phyloP scores from a whole-genome alignment of 2,888 invertebrate genomes.

The Ophioninae sp. region DNA sequence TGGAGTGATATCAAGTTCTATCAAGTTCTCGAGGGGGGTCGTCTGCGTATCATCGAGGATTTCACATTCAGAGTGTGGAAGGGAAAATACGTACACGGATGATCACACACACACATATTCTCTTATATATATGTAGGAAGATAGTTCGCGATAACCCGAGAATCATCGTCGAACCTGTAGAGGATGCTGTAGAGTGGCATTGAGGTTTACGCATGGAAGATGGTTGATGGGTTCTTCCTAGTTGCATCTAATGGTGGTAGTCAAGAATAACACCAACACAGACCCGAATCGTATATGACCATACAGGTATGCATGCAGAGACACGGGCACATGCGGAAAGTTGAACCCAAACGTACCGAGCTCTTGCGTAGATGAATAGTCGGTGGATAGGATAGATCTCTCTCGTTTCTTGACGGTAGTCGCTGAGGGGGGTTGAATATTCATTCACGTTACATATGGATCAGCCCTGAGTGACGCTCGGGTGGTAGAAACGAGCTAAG shows the following conservation, averaged over 20 bases:
- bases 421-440: slow-evolving; percentile 78
- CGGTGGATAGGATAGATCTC: slow-evolving; percentile 46
- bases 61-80: slow-evolving; percentile 60
- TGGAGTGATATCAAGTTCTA: slow-evolving; percentile 74
- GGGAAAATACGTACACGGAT: slow-evolving; percentile 10
- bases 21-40: slow-evolving; percentile 71
- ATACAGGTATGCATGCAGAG: neutral
- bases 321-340: slow-evolving; percentile 19
- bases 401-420: slow-evolving; percentile 64
- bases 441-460: slow-evolving; percentile 81
- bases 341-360: slow-evolving; percentile 1
- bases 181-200: slow-evolving; percentile 34
- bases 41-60: slow-evolving; percentile 55
- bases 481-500: slow-evolving; percentile 62
- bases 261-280: slow-evolving; percentile 16
- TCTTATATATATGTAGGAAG: slow-evolving; percentile 30
- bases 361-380: slow-evolving; percentile 39
- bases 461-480: slow-evolving; percentile 73
- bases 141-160: slow-evolving; percentile 39
- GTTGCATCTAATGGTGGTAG: slow-evolving; percentile 30
- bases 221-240: slow-evolving; percentile 49
- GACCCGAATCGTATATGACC: neutral
- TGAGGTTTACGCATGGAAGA: slow-evolving; percentile 51
- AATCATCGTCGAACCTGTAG: slow-evolving; percentile 40
- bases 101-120: slow-evolving; percentile 21